Conservation (phyloP, 1,140 invertebrate genomes). For the Temnothorax nylanderi region DNA sequence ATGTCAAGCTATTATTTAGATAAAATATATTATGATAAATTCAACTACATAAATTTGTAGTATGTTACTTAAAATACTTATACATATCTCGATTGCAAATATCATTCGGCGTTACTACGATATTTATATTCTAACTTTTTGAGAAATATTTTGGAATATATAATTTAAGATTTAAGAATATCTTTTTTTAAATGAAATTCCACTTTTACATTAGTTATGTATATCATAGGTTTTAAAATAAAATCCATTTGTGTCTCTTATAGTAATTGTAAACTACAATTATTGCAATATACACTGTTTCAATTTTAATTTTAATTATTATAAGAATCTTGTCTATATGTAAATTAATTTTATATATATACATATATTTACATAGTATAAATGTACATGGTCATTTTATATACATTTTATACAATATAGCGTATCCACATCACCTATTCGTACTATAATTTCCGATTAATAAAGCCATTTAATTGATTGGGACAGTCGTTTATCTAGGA, state of each 20-base stretch:
- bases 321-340: not conserved
- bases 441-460: constrained; percentile 14
- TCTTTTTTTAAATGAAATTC: not conserved
- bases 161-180: not conserved
- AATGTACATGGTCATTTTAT: not conserved
- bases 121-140: not conserved
- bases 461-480: not conserved
- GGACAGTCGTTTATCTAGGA: not conserved
- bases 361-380: not conserved
- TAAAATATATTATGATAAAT: not conserved
- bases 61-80: not conserved
- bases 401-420: not conserved
- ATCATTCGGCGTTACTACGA: not conserved
- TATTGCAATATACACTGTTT: not conserved
- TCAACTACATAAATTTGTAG: not conserved
- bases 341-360: not conserved
- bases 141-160: not conserved
- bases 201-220: no score
- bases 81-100: not conserved
- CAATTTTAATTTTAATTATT: constrained; percentile 3
- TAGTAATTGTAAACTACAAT: constrained; percentile 10
- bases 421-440: not conserved
- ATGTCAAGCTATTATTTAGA: not conserved
- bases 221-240: not conserved
- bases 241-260: not conserved